phyloP scores from a whole-genome alignment of 2,113 vertebrate species.

The Coreoperca whiteheadi region DNA sequence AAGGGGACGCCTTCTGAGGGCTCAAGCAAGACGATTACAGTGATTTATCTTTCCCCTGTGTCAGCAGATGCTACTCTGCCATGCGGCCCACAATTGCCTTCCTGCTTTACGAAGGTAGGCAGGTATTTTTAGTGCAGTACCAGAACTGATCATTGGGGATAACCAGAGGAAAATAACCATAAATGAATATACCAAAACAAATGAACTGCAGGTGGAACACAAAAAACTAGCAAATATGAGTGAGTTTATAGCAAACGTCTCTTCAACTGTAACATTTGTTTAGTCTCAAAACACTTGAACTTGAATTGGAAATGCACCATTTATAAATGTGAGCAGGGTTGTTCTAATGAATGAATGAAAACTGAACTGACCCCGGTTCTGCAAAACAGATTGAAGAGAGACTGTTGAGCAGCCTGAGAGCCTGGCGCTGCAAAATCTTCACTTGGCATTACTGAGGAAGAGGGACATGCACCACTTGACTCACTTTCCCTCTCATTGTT shows the following conservation, averaged over 20 bases:
- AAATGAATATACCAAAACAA: background rate
- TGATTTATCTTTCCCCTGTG: background rate
- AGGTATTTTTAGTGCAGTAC: background rate
- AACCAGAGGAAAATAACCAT: background rate
- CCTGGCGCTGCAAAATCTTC: conserved; percentile 30
- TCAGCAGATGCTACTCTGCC: too few relatives aligned
- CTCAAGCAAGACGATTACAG: background rate
- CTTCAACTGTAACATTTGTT: background rate
- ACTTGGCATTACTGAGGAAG: conserved; percentile 40
- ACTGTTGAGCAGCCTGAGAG: conserved; percentile 34
- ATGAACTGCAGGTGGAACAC: background rate
- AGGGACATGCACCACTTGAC: conserved; percentile 33
- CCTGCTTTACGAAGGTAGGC: background rate
- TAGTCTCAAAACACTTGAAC: background rate
- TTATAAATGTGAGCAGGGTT: background rate
- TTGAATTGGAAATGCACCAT: background rate
- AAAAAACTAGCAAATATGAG: background rate
- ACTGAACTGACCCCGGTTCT: conserved; percentile 22
- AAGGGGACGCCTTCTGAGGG: background rate
- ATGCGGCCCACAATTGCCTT: background rate
- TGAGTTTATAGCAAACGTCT: background rate
- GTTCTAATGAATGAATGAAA: conserved; percentile 13
- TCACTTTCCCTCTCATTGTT: conserved; percentile 10
- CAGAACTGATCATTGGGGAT: background rate
- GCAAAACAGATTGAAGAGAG: conserved; percentile 26